Conservation (phyloP, 2,797 vertebrate species). For the Oryzias sinensis region DNA sequence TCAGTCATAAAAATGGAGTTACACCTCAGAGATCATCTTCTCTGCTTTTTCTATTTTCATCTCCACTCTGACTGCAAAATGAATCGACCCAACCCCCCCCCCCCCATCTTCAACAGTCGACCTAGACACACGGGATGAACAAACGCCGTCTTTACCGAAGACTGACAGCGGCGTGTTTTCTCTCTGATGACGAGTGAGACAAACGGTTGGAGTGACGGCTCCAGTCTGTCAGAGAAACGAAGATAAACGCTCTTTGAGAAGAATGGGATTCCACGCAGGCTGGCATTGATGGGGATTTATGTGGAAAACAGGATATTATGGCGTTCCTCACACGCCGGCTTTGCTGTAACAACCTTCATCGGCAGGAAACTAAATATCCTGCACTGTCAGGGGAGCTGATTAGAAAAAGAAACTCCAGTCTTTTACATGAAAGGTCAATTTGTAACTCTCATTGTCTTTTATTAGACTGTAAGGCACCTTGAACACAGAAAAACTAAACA, state of each 20-base stretch:
- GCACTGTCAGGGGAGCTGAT: slow-evolving; percentile 1
- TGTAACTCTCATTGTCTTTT: no score
- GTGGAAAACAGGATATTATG: slow-evolving; percentile 18
- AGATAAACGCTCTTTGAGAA: slow-evolving; percentile 29
- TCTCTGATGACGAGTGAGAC: slow-evolving; percentile 36
- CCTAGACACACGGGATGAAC: slow-evolving; percentile 42
- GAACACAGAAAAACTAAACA: no score
- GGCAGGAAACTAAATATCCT: slow-evolving; percentile 6
- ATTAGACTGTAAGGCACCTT: no score
- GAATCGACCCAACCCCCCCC: slow-evolving; percentile 24
- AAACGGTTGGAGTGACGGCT: slow-evolving; percentile 35
- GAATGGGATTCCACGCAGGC: slow-evolving; percentile 8
- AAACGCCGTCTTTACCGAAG: slow-evolving; percentile 23
- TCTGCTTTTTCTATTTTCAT: slow-evolving; percentile 29
- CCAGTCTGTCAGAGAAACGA: slow-evolving; percentile 36
- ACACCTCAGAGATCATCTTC: slow-evolving; percentile 20
- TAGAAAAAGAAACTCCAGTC: background rate
- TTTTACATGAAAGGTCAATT: no score
- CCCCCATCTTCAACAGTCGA: slow-evolving; percentile 22
- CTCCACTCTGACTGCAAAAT: slow-evolving; percentile 26
- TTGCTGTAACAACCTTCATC: slow-evolving; percentile 2
- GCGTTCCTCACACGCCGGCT: slow-evolving; percentile 5
- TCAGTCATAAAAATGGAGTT: slow-evolving; percentile 36
- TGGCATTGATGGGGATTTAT: slow-evolving; percentile 1
- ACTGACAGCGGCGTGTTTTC: slow-evolving; percentile 26